These are phyloP conservation scores for Odontomachus brunneus DNA, from an alignment of 1,140 invertebrate genomes.

Conservation along the genomic window DNA sequence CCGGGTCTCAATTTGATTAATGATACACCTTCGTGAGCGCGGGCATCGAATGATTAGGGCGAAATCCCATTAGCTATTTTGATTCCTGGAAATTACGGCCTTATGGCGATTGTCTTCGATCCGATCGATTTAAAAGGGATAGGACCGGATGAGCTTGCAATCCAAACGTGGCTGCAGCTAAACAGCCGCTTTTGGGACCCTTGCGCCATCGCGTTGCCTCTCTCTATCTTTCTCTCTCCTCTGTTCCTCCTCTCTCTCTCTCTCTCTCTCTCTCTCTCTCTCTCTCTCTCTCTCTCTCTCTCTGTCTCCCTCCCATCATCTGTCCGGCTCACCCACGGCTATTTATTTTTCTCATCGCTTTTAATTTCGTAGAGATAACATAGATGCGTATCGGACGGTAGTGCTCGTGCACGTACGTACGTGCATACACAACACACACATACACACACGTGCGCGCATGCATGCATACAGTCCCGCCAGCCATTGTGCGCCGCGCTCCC, in stretches of 20 bases:
- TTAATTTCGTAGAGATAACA: constrained; percentile 82
- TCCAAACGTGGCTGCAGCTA: constrained; percentile 30
- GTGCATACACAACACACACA: constrained; percentile 17
- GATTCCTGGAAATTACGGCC: constrained; percentile 14
- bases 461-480: constrained; percentile 58
- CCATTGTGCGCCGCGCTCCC: constrained; percentile 69
- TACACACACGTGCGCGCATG: constrained; percentile 46
- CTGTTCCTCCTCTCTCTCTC: background rate
- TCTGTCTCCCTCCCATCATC: background rate
- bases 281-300: background rate
- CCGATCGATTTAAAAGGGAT: background rate
- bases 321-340: constrained; percentile 66
- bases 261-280: background rate
- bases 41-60: constrained; percentile 65
- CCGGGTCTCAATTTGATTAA: constrained; percentile 74
- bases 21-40: constrained; percentile 67
- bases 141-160: background rate
- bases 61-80: constrained; percentile 26
- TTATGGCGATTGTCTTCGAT: background rate
- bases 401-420: constrained; percentile 2
- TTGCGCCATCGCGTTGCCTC: constrained; percentile 26
- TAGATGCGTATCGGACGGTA: constrained; percentile 78
- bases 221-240: too few species aligned
- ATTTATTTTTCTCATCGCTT: constrained; percentile 83
- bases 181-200: constrained; percentile 21